Evolutionary conservation across 2,888 invertebrate genomes (phyloP).

Genomic region (Patella pellucida): DNA sequence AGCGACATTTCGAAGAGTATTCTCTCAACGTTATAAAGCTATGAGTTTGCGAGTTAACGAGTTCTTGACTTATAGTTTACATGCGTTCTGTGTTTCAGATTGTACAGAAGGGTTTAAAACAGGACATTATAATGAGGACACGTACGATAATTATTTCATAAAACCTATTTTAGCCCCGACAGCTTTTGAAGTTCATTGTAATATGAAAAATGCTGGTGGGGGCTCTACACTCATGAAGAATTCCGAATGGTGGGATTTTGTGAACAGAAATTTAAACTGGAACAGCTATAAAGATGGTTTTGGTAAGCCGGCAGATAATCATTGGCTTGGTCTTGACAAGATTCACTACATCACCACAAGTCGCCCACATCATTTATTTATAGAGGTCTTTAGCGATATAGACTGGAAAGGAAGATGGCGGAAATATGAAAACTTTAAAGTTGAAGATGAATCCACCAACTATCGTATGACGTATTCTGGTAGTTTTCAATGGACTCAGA

Average conservation of each 20-base stretch:
- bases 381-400: background rate
- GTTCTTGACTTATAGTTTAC: too few species aligned
- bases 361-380: background rate
- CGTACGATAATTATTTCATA: background rate
- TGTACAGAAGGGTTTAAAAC: background rate
- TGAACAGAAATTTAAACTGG: conserved; percentile 20
- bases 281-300: conserved; percentile 23
- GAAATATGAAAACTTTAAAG: background rate
- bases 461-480: background rate
- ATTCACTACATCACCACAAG: conserved; percentile 21
- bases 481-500: too few species aligned
- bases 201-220: background rate
- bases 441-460: background rate
- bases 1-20: too few species aligned
- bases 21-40: too few species aligned
- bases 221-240: background rate
- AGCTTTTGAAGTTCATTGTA: conserved; percentile 22
- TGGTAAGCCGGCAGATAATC: background rate
- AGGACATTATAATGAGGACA: background rate
- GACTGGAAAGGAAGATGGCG: background rate
- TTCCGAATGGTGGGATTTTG: background rate
- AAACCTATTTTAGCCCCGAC: background rate
- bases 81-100: background rate
- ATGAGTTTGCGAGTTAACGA: too few species aligned
- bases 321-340: conserved; percentile 27